Conservation (phyloP, 2,888 invertebrate species). For the Limnephilus lunatus region DNA sequence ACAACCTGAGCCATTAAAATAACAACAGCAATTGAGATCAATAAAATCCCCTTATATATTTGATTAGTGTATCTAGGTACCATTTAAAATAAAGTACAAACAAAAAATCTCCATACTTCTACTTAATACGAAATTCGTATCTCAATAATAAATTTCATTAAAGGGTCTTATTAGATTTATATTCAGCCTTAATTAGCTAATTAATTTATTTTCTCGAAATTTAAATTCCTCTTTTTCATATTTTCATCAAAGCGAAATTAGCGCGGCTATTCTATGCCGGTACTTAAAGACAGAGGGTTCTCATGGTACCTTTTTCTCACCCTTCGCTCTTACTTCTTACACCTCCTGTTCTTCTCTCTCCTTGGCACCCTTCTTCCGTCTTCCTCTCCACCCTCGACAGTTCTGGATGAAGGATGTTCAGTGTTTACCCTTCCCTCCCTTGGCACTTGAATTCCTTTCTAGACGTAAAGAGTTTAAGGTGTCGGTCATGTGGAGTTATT, state of each 20-base stretch:
- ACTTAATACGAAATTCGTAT: background rate
- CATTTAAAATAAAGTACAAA: too few relatives aligned
- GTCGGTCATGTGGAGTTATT: background rate
- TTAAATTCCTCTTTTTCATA: background rate
- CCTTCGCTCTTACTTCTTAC: slow-evolving; percentile 47
- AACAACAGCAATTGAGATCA: background rate
- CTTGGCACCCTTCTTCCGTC: slow-evolving; percentile 18
- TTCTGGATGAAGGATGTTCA: too few relatives aligned
- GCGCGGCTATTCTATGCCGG: background rate
- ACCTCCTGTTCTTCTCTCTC: slow-evolving; percentile 52
- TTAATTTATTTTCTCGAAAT: background rate
- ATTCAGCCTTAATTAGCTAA: background rate
- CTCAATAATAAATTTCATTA: background rate
- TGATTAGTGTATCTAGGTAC: background rate
- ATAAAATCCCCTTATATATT: background rate
- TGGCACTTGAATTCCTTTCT: background rate
- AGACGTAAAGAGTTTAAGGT: background rate
- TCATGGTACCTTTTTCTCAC: slow-evolving; percentile 54
- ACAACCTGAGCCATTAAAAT: background rate
- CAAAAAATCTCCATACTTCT: background rate
- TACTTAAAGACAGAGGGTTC: slow-evolving; percentile 40
- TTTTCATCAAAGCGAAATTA: background rate
- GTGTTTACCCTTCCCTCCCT: too few relatives aligned
- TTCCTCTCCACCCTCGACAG: background rate
- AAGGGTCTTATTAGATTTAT: background rate